Conservation (phyloP, 2,113 vertebrate species). For the Martes martes region DNA sequence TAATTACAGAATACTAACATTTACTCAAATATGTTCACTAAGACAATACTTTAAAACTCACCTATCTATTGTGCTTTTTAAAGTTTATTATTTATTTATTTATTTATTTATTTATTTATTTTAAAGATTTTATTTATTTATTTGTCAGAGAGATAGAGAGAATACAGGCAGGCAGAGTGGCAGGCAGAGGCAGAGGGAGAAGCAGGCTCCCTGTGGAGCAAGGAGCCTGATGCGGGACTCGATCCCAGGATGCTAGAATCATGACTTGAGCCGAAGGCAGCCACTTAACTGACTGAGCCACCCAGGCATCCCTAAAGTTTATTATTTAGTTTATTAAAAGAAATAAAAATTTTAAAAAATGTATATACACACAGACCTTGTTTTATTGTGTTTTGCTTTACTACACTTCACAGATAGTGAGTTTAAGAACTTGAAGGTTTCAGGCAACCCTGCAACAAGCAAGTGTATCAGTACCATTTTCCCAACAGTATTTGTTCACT, state of each 20-base stretch:
- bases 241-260: no score
- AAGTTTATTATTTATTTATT: not conserved
- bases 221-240: no score
- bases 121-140: no score
- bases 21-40: not conserved
- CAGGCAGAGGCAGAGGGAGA: no score
- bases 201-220: no score
- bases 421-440: not conserved
- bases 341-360: not conserved
- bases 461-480: not conserved
- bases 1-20: not conserved
- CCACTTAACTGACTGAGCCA: no score
- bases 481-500: not conserved
- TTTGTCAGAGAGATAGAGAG: no score
- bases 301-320: not conserved
- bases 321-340: not conserved
- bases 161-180: no score
- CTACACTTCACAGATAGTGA: not conserved
- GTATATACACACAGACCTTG: not conserved
- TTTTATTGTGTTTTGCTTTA: not conserved
- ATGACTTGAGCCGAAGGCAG: no score
- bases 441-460: not conserved
- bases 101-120: not conserved
- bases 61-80: not conserved
- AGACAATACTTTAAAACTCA: not conserved